Base-by-base conservation (phyloP, 2,113 vertebrate species). In the Alexandromys fortis region DNA sequence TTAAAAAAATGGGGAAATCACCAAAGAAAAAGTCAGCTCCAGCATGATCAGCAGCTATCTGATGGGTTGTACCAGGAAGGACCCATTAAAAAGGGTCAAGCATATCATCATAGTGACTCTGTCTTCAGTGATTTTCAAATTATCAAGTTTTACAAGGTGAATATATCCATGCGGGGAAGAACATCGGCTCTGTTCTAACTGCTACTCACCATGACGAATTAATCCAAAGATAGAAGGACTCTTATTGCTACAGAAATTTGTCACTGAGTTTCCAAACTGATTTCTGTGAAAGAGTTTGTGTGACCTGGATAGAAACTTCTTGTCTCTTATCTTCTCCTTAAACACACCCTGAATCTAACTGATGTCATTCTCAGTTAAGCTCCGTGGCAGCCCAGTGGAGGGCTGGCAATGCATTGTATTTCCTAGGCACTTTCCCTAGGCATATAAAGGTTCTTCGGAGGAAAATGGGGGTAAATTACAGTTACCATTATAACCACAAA, bases 221-320 rank as follows among this genome's bases (percentile, higher is more conserved):
- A 89, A 55, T 28, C 58, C 35, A 61, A 78, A 92, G 42, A 86
- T 11, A 30, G 0, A 4, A 13, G 47, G 28, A 85, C 2, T 47
- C 85, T 67, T 47, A 22, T 13, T 22, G 61, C n/a, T 94, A 89
- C 94, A 92, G 72, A 77, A 77, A 92, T 92, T 49, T 88, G 77
- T 94, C 96, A 89, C 92, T 86, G 49, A 42, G 11, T 78, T 81
- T 95, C 81, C 92, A 92, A 89, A 93, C 33, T 1, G 33, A 81
- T 96, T 90, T 89, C 79, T 82, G 45, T 16, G 55, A 52, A 78
- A 45, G 8, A 63, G 21, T 38, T 47, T 73, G 30, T 92, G 55
- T 89, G 52, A 58, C 61, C 11, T 68, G 58, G 49, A 30, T 72
- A 26, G 49, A 73, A 67, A 28, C 22, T 22, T 65, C 68, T 86